phyloP scores from a whole-genome alignment of 2,113 vertebrate species.

The Murina feae region DNA sequence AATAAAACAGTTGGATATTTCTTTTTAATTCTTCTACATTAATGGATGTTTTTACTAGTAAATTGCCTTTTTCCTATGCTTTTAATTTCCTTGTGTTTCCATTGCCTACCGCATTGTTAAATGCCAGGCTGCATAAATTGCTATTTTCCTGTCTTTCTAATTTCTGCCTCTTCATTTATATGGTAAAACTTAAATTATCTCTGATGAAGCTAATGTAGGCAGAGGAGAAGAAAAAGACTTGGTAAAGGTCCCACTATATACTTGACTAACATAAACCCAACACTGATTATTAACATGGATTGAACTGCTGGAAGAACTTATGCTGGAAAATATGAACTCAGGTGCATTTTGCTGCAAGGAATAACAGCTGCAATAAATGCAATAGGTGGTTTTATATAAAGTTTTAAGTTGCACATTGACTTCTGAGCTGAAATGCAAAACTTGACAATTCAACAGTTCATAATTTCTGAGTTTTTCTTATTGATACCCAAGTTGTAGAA shows the following conservation, averaged over 20 bases:
- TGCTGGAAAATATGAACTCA: neutral
- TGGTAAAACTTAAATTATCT: constrained; percentile 29
- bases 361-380: neutral
- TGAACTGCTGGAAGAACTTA: neutral
- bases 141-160: constrained; percentile 4
- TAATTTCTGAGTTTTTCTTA: constrained; percentile 51
- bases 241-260: neutral
- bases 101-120: neutral
- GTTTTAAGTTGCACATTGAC: neutral
- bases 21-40: neutral
- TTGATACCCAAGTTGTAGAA: constrained; percentile 45
- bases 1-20: neutral
- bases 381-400: constrained; percentile 11
- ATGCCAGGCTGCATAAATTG: neutral
- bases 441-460: constrained; percentile 41
- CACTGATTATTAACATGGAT: neutral
- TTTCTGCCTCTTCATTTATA: constrained; percentile 18
- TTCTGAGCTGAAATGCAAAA: constrained; percentile 62
- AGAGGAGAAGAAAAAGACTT: neutral
- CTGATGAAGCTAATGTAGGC: neutral
- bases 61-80: neutral
- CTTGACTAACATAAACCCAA: neutral
- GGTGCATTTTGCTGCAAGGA: neutral
- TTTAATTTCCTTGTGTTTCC: neutral
- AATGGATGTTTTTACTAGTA: neutral